phyloP scores from a whole-genome alignment of 2,797 vertebrate genomes.

The Acanthis flammea region DNA sequence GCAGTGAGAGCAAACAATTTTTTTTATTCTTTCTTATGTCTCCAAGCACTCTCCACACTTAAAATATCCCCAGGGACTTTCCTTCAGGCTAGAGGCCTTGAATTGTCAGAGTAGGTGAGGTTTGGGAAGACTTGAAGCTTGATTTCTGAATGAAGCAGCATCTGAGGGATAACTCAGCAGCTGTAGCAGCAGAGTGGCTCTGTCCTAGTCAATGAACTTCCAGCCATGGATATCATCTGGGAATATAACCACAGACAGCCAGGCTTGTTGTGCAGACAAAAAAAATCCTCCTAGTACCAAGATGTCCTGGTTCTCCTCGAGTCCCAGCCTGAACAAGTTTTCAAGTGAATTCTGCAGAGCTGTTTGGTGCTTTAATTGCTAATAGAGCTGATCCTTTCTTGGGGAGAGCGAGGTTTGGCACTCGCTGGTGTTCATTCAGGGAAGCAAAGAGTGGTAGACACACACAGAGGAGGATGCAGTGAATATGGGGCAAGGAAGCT shows the following conservation, averaged over 20 bases:
- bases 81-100: not conserved
- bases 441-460: not conserved
- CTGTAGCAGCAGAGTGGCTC: not conserved
- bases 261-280: not conserved
- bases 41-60: not conserved
- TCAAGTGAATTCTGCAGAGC: not conserved
- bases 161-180: not conserved
- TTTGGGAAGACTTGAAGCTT: not conserved
- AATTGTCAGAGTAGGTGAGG: not conserved
- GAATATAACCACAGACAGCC: not conserved
- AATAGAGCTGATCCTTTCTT: not conserved
- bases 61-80: not conserved
- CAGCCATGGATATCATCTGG: not conserved
- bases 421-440: not conserved
- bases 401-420: not conserved
- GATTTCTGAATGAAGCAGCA: constrained; percentile 12
- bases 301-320: not conserved
- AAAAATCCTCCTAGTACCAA: not conserved
- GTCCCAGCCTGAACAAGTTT: not conserved
- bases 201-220: not conserved
- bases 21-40: not conserved
- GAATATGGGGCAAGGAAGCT: not conserved
- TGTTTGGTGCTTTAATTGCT: not conserved
- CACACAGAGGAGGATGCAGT: not conserved
- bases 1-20: not conserved